These are phyloP conservation scores for Microcebus griseorufus DNA, from an alignment of 2,113 vertebrate genomes.

Conservation along the genomic window DNA sequence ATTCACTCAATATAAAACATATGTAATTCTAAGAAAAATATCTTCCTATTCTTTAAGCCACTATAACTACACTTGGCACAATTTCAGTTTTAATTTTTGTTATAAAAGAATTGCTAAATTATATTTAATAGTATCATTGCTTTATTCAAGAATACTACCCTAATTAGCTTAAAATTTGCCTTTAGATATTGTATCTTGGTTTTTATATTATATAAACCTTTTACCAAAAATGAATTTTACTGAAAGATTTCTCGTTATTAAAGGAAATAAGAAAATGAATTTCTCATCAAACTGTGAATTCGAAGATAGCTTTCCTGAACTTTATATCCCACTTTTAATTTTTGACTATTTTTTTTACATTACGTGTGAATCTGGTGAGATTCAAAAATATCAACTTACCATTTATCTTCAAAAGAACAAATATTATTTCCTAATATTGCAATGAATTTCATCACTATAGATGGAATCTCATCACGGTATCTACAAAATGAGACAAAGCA, in stretches of 20 bases:
- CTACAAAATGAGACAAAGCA: conserved; percentile 9
- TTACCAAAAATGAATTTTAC: background rate
- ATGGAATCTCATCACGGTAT: background rate
- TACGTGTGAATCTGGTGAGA: background rate
- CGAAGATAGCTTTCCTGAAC: background rate
- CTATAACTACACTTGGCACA: background rate
- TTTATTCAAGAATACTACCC: conserved; percentile 20
- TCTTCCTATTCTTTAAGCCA: background rate
- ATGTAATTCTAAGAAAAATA: background rate
- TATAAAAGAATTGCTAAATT: conserved; percentile 6
- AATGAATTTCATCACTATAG: background rate
- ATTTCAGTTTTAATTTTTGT: conserved; percentile 35
- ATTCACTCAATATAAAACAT: conserved; percentile 35
- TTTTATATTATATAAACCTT: conserved; percentile 22
- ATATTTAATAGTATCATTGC: conserved; percentile 29
- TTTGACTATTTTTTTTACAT: background rate
- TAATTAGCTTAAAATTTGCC: background rate
- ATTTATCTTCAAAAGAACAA: conserved; percentile 49
- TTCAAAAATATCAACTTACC: conserved; percentile 34
- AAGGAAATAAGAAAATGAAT: background rate
- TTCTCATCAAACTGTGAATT: conserved; percentile 17
- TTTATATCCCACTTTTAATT: background rate
- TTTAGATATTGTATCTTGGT: background rate
- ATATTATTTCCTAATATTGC: conserved; percentile 10
- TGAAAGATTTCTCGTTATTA: conserved; percentile 12